Evolutionary conservation across 1,140 invertebrate genomes (phyloP).

Genomic region (Apis dorsata): DNA sequence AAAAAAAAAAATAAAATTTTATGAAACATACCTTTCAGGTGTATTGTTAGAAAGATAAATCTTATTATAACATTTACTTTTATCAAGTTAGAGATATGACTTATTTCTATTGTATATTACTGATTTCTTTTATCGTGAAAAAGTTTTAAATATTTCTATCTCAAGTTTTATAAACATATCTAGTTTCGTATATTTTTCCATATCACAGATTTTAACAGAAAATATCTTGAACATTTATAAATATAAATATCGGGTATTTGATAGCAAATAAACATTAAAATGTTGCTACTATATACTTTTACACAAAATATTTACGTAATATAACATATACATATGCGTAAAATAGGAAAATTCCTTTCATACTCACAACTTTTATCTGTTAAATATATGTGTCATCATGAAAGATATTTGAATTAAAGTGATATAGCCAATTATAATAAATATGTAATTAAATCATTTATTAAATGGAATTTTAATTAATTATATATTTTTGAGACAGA

Average conservation of each 20-base stretch:
- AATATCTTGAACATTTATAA: too few species aligned
- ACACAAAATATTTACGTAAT: too few species aligned
- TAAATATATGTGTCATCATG: not conserved
- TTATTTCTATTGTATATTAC: not conserved
- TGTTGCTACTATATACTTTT: not conserved
- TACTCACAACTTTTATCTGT: constrained; percentile 19
- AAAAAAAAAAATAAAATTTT: not conserved
- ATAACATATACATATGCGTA: not conserved
- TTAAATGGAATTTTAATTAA: not conserved
- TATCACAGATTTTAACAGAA: too few species aligned
- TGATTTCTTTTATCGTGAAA: not conserved
- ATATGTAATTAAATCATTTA: not conserved
- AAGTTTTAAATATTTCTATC: not conserved
- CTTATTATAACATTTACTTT: not conserved
- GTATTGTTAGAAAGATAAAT: not conserved
- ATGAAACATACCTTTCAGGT: not conserved
- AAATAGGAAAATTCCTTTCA: not conserved
- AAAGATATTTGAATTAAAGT: not conserved
- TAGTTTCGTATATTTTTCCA: too few species aligned
- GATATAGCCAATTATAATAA: not conserved
- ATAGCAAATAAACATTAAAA: not conserved
- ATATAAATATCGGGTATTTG: too few species aligned
- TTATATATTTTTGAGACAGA: not conserved
- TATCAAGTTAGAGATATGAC: not conserved
- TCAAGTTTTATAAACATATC: not conserved